These are phyloP conservation scores for Drosophila pruinosa DNA, from an alignment of 1,140 invertebrate genomes.

Conservation along the genomic window DNA sequence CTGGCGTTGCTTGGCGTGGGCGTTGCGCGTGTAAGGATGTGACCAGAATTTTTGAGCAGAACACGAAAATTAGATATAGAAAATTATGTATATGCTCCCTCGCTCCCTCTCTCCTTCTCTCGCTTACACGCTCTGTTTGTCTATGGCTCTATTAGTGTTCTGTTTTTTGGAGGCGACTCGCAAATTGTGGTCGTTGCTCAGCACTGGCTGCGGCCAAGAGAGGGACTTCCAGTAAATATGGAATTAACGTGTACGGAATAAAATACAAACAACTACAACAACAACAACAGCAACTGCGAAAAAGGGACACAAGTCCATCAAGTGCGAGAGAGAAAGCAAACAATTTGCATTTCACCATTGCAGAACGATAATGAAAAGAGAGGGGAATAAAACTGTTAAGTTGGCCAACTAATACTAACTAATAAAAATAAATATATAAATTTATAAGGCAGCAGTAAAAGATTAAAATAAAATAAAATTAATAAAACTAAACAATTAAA, in stretches of 20 bases:
- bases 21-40: slow-evolving; percentile 78
- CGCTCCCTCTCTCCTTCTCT: not conserved
- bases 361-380: not conserved
- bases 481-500: too few species aligned
- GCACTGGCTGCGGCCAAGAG: too few species aligned
- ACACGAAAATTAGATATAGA: slow-evolving; percentile 73
- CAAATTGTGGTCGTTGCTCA: slow-evolving; percentile 42
- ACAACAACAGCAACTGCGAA: slow-evolving; percentile 1
- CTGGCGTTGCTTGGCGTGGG: slow-evolving; percentile 56
- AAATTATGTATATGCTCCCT: slow-evolving; percentile 48
- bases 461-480: too few species aligned
- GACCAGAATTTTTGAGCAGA: slow-evolving; percentile 75
- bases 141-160: slow-evolving; percentile 63
- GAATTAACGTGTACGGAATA: slow-evolving; percentile 14
- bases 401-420: too few species aligned
- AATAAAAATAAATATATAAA: too few species aligned
- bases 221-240: slow-evolving; percentile 8
- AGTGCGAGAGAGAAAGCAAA: not conserved
- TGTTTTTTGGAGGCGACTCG: slow-evolving; percentile 3
- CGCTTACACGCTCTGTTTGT: slow-evolving; percentile 1
- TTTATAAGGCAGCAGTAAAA: too few species aligned
- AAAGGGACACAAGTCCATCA: not conserved
- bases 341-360: not conserved
- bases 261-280: not conserved
- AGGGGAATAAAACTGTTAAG: not conserved